These are phyloP conservation scores for Musca vetustissima DNA, from an alignment of 1,140 invertebrate species.

Conservation along the genomic window DNA sequence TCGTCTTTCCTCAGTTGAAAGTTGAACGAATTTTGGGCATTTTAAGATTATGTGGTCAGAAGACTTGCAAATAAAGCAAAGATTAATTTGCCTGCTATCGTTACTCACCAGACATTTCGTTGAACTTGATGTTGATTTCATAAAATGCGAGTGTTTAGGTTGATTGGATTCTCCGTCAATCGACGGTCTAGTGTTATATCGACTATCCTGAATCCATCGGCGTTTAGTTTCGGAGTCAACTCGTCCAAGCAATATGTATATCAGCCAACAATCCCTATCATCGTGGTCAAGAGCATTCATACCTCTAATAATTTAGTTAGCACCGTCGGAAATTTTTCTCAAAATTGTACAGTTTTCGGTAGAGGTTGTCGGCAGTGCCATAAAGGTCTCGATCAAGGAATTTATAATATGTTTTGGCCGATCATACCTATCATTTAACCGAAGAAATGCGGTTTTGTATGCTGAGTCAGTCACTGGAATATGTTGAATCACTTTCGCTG, in stretches of 20 bases:
- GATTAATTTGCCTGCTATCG: not conserved
- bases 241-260: not conserved
- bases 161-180: not conserved
- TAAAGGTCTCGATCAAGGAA: constrained; percentile 15
- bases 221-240: constrained; percentile 13
- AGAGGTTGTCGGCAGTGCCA: constrained; percentile 7
- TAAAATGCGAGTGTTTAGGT: not conserved
- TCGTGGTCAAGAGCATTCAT: not conserved
- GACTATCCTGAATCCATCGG: constrained; percentile 10
- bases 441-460: constrained; percentile 10
- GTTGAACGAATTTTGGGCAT: not conserved
- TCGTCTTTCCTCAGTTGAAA: not conserved
- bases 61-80: not conserved
- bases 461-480: not conserved
- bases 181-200: too few species aligned
- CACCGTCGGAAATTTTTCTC: constrained; percentile 2
- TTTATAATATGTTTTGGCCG: constrained; percentile 16
- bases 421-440: constrained; percentile 13
- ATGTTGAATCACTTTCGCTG: constrained; percentile 4
- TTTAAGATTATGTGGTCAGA: not conserved
- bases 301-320: not conserved
- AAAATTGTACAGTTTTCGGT: not conserved
- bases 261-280: constrained; percentile 10
- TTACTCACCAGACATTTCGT: constrained; percentile 5
- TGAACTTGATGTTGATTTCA: not conserved